Evolutionary conservation across 2,797 vertebrate species (phyloP).

Genomic region (Melanotaenia trifasciata): DNA sequence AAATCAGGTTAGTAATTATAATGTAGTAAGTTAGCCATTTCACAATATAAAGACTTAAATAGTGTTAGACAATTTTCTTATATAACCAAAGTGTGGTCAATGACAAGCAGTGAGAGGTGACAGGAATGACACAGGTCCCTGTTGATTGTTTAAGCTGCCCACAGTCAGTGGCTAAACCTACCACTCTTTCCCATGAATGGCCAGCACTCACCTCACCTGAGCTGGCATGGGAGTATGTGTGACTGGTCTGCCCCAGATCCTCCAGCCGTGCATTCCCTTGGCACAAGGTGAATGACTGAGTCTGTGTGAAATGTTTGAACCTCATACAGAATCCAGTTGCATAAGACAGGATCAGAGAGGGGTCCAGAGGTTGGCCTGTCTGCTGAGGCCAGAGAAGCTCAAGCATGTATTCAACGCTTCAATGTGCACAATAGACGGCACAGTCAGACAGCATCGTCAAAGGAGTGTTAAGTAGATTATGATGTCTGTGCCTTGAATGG

Average conservation of each 20-base stretch:
- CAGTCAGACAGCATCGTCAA: slow-evolving; percentile 14
- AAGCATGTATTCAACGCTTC: slow-evolving; percentile 1
- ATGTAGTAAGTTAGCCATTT: not conserved
- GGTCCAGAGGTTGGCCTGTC: slow-evolving; percentile 46
- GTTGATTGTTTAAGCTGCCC: slow-evolving; percentile 25
- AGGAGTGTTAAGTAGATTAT: slow-evolving; percentile 35
- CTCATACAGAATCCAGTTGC: slow-evolving; percentile 51
- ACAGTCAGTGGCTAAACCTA: slow-evolving; percentile 13
- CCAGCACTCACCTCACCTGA: slow-evolving; percentile 69
- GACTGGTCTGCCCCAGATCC: slow-evolving; percentile 44
- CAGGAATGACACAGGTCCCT: slow-evolving; percentile 25
- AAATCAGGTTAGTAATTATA: not conserved
- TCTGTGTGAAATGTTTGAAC: slow-evolving; percentile 65
- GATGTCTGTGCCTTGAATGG: slow-evolving; percentile 44
- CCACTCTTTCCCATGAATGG: slow-evolving; percentile 55
- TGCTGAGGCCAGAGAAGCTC: slow-evolving; percentile 29
- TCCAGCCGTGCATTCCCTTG: slow-evolving; percentile 62
- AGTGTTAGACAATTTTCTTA: not conserved
- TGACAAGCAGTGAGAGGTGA: not conserved
- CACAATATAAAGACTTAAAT: not conserved
- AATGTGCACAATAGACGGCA: slow-evolving; percentile 4
- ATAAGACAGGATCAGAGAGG: slow-evolving; percentile 42
- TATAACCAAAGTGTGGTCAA: slow-evolving; percentile 17
- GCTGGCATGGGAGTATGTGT: slow-evolving; percentile 33
- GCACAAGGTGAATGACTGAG: slow-evolving; percentile 81